phyloP scores from a whole-genome alignment of 2,113 vertebrate species.

The Aptenodytes patagonicus region DNA sequence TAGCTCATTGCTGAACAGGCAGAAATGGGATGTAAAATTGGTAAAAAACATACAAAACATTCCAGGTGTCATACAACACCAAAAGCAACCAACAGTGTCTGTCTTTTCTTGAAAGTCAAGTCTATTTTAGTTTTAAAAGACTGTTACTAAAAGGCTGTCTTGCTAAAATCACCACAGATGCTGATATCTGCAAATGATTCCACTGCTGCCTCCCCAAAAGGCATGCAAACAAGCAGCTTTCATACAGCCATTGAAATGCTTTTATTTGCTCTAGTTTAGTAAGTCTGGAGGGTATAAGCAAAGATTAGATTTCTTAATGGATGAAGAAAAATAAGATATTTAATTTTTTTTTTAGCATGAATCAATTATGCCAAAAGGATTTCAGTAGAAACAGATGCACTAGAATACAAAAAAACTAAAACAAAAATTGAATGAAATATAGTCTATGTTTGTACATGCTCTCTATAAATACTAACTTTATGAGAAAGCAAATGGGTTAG shows the following conservation, averaged over 20 bases:
- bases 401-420: background rate
- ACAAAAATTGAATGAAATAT: background rate
- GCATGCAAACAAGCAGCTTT: background rate
- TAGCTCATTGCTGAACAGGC: background rate
- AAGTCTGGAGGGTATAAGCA: background rate
- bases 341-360: background rate
- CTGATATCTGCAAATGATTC: background rate
- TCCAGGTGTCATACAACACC: background rate
- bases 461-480: background rate
- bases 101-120: background rate
- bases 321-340: background rate
- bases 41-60: background rate
- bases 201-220: background rate
- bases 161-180: background rate
- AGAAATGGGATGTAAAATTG: background rate
- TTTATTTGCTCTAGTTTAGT: background rate
- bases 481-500: background rate
- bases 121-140: background rate
- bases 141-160: background rate
- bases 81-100: background rate
- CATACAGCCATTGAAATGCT: background rate
- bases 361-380: background rate
- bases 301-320: background rate
- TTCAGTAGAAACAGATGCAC: background rate
- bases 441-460: background rate